These are phyloP conservation scores for Oxycera nigricornis DNA, from an alignment of 2,888 invertebrate species.

Conservation along the genomic window DNA sequence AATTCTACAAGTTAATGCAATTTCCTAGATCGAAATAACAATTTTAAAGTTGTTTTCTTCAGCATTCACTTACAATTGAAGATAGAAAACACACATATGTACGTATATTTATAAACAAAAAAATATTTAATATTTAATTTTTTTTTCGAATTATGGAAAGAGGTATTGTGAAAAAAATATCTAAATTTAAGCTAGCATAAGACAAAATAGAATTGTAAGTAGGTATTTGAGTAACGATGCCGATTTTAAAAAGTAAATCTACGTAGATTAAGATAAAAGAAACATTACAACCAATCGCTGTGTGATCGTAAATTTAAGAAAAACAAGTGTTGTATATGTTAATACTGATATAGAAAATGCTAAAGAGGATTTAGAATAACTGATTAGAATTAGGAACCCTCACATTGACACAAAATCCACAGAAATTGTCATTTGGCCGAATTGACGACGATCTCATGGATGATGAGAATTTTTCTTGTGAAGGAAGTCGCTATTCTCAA, in stretches of 20 bases:
- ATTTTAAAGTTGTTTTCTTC: constrained; percentile 1
- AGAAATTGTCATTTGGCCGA: background rate
- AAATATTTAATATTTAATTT: constrained; percentile 17
- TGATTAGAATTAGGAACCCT: background rate
- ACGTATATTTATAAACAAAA: constrained; percentile 22
- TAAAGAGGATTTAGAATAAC: background rate
- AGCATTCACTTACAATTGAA: constrained; percentile 27
- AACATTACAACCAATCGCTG: constrained; percentile 34
- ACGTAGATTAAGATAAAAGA: background rate
- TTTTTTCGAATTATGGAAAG: background rate
- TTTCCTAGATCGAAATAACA: constrained; percentile 24
- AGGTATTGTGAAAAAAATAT: constrained; percentile 20
- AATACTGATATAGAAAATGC: background rate
- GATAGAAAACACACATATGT: background rate
- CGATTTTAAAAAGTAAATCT: constrained; percentile 30
- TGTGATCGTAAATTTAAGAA: constrained; percentile 38
- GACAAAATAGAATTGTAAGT: constrained; percentile 6
- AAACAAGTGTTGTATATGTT: constrained; percentile 22
- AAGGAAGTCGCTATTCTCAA: too few relatives aligned
- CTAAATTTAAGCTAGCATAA: constrained; percentile 28
- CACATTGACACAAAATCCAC: constrained; percentile 14
- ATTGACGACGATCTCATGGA: background rate
- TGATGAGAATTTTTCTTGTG: too few relatives aligned
- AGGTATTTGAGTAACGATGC: background rate
- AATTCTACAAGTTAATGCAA: constrained; percentile 5